Conservation (phyloP, 2,888 invertebrate genomes). For the Synanthedon andrenaeformis region DNA sequence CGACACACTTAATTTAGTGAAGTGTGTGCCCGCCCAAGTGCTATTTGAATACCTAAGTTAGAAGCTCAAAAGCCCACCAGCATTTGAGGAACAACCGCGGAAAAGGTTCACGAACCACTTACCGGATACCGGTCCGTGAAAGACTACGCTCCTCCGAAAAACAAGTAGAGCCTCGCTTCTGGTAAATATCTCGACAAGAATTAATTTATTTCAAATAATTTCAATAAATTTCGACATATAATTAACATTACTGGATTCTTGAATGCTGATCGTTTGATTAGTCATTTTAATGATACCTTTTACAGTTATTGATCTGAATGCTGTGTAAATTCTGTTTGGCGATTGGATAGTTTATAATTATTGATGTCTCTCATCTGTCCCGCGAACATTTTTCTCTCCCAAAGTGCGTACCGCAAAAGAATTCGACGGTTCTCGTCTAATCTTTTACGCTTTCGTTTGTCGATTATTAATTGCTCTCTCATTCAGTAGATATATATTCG, state of each 20-base stretch:
- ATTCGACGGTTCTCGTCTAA: conserved; percentile 54
- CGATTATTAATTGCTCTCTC: conserved; percentile 58
- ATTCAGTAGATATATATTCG: conserved; percentile 28
- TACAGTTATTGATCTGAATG: conserved; percentile 58
- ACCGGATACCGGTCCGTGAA: conserved; percentile 41
- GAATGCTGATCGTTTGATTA: conserved; percentile 57
- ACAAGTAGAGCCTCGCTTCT: conserved; percentile 32
- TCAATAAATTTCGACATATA: conserved; percentile 53
- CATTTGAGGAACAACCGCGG: not conserved
- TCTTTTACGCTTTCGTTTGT: conserved; percentile 61
- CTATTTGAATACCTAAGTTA: not conserved
- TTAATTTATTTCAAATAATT: conserved; percentile 52
- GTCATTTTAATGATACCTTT: conserved; percentile 55
- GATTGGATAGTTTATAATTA: conserved; percentile 34
- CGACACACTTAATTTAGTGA: not conserved
- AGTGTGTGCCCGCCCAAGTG: not conserved
- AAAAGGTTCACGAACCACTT: conserved; percentile 37
- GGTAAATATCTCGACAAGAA: conserved; percentile 39
- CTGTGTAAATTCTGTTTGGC: conserved; percentile 49
- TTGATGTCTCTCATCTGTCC: conserved; percentile 39
- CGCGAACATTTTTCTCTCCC: conserved; percentile 28
- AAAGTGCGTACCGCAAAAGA: conserved; percentile 31
- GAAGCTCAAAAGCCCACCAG: not conserved
- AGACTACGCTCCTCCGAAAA: conserved; percentile 33
- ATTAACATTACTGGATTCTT: conserved; percentile 59